phyloP scores from a whole-genome alignment of 1,140 invertebrate species.

The Fopius arisanus region DNA sequence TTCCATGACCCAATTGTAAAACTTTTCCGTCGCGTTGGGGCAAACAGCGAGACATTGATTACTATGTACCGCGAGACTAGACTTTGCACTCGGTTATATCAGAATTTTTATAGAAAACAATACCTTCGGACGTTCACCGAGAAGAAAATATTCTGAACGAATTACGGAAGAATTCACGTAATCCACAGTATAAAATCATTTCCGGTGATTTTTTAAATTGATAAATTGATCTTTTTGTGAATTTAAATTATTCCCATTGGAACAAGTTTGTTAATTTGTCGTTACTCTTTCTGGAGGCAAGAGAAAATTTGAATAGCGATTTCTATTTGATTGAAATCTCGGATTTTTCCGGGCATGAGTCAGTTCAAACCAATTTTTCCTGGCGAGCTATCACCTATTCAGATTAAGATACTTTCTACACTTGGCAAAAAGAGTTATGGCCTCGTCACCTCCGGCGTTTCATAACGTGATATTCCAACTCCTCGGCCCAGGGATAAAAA shows the following conservation, averaged over 20 bases:
- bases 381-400: background rate
- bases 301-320: too few species aligned
- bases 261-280: too few species aligned
- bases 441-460: background rate
- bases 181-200: too few species aligned
- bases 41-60: slow-evolving; percentile 10
- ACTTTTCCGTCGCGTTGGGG: background rate
- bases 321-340: too few species aligned
- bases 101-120: background rate
- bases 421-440: background rate
- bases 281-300: too few species aligned
- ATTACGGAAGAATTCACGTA: too few species aligned
- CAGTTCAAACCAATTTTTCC: background rate
- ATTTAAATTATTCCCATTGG: too few species aligned
- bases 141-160: too few species aligned
- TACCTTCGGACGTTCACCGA: background rate
- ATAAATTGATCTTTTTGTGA: too few species aligned
- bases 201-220: too few species aligned
- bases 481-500: background rate
- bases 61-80: background rate
- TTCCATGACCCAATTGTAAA: slow-evolving; percentile 6
- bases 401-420: background rate
- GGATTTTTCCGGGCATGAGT: too few species aligned
- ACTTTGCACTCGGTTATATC: slow-evolving; percentile 18
- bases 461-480: background rate